phyloP scores from a whole-genome alignment of 2,113 vertebrate species.

The Nycticebus coucang region DNA sequence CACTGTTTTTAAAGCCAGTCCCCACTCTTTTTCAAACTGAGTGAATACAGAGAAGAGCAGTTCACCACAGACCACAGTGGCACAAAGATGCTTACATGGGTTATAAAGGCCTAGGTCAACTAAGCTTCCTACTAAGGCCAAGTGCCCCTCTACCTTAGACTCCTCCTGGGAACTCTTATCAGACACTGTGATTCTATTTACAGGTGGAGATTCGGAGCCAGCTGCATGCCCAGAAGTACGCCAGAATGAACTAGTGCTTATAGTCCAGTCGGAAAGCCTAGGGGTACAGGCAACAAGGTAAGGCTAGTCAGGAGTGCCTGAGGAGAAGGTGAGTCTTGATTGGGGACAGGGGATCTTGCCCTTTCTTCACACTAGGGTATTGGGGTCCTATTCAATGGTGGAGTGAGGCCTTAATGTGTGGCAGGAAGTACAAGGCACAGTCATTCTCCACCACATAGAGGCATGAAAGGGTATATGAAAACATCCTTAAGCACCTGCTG shows the following conservation, averaged over 20 bases:
- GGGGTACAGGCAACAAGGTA: too few species aligned
- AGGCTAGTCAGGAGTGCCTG: neutral
- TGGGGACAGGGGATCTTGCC: too few species aligned
- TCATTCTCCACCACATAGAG: neutral
- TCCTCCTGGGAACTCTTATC: neutral
- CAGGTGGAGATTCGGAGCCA: neutral
- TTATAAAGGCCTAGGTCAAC: neutral
- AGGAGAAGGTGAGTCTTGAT: neutral
- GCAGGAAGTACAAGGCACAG: neutral
- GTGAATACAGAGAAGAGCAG: neutral
- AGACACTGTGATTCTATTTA: neutral
- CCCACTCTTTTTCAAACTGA: neutral
- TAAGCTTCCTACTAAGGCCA: neutral
- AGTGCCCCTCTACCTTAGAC: neutral
- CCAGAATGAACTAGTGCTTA: neutral
- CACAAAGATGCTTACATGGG: neutral
- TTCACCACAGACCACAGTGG: neutral
- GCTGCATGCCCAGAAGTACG: neutral
- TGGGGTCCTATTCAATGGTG: neutral
- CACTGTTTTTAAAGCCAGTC: neutral
- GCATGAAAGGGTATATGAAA: neutral
- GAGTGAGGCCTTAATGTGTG: neutral
- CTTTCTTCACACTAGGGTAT: neutral
- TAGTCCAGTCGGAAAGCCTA: neutral
- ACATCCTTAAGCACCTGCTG: neutral